A percentile compares a stretch with the other conserved stretches of the same genome.
phyloP scores from a whole-genome alignment of 2,888 invertebrate species.

The Orthosia incerta region DNA sequence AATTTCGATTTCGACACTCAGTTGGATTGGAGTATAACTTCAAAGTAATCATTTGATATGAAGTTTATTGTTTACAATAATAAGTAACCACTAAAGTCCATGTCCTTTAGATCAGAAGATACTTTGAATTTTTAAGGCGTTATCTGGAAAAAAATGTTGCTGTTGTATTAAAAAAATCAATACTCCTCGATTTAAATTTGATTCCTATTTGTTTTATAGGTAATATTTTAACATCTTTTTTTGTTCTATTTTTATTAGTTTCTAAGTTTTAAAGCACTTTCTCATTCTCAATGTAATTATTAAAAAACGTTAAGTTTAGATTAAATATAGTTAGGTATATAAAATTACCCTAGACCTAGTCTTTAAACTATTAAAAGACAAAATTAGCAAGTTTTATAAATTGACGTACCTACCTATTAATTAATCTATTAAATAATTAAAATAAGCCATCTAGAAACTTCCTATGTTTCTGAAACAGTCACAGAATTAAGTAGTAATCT shows the following conservation, averaged over 20 bases:
- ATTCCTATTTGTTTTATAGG: neutral
- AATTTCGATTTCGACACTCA: constrained; percentile 14
- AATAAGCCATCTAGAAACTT: too few species aligned
- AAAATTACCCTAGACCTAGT: too few species aligned
- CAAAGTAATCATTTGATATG: neutral
- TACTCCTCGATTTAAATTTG: neutral
- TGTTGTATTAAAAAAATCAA: constrained; percentile 24
- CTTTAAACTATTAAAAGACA: too few species aligned
- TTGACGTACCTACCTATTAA: too few species aligned
- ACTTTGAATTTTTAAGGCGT: neutral
- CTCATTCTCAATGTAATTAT: neutral
- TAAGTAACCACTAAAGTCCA: neutral
- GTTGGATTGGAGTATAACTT: neutral
- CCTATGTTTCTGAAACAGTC: too few species aligned
- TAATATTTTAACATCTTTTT: neutral
- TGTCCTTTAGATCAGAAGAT: neutral
- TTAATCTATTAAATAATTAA: too few species aligned
- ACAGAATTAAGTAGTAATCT: too few species aligned
- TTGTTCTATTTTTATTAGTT: neutral
- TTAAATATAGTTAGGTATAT: too few species aligned
- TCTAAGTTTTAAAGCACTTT: neutral
- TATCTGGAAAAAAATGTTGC: neutral
- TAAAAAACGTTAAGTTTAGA: neutral
- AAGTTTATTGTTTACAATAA: neutral
- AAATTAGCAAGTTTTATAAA: too few species aligned